Evolutionary conservation across 2,113 vertebrate genomes (phyloP).

Genomic region (Thamnaconus septentrionalis): DNA sequence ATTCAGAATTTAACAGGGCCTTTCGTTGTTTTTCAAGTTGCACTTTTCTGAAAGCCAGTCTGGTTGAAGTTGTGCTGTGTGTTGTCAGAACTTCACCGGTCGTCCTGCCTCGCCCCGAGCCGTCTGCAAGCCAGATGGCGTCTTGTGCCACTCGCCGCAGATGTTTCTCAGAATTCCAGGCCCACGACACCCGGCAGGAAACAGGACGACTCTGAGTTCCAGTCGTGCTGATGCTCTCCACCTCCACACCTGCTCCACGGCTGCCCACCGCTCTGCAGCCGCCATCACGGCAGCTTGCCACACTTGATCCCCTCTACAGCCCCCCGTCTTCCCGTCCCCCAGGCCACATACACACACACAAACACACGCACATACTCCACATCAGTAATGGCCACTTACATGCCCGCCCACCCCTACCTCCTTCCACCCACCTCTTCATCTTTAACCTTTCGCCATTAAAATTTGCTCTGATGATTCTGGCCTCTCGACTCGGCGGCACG

Average conservation of each 20-base stretch:
- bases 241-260: conserved; percentile 43
- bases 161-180: conserved; percentile 44
- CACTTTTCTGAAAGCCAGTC: neutral
- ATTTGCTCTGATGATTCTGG: conserved; percentile 22
- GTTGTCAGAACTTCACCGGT: neutral
- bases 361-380: neutral
- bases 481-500: conserved; percentile 18
- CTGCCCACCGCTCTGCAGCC: neutral
- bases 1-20: neutral
- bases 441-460: conserved; percentile 6
- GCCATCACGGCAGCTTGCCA: neutral
- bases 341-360: no score
- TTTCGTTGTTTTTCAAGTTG: neutral
- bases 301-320: no score
- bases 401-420: neutral
- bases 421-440: conserved; percentile 4
- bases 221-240: conserved; percentile 16
- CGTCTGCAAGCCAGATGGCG: conserved; percentile 27
- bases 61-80: neutral
- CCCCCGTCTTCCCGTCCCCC: conserved; percentile 5
- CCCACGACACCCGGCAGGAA: conserved; percentile 28
- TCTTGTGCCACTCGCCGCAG: conserved; percentile 24
- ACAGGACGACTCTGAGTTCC: conserved; percentile 15
- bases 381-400: conserved; percentile 12
- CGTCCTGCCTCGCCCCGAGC: neutral